phyloP scores from a whole-genome alignment of 2,888 invertebrate genomes.

The Epiperipatus broadwayi region DNA sequence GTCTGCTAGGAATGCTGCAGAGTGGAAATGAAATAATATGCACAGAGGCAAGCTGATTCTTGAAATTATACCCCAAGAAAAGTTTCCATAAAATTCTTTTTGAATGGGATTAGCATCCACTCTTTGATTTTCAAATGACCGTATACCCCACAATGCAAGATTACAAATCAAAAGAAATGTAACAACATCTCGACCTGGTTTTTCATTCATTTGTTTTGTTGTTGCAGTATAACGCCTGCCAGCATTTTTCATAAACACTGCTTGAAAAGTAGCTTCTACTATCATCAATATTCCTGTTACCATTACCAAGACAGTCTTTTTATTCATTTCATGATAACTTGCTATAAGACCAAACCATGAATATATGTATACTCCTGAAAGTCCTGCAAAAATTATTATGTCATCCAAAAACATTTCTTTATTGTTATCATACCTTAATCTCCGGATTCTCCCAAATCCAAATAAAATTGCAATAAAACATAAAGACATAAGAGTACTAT shows the following conservation, averaged over 20 bases:
- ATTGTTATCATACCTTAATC: constrained; percentile 5
- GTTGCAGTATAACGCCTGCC: constrained; percentile 63
- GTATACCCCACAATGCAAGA: constrained; percentile 87
- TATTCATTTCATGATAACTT: no score
- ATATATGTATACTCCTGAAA: no score
- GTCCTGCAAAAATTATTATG: no score
- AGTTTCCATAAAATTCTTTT: constrained; percentile 73
- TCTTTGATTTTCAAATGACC: constrained; percentile 84
- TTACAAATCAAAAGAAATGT: constrained; percentile 87
- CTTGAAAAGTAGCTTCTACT: constrained; percentile 79
- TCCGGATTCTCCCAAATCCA: constrained; percentile 40
- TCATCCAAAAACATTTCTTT: constrained; percentile 17
- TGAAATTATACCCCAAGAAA: constrained; percentile 80
- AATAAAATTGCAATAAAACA: constrained; percentile 73
- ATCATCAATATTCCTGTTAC: no score
- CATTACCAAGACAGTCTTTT: no score
- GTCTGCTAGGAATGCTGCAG: constrained; percentile 11
- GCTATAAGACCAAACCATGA: no score
- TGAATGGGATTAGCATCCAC: constrained; percentile 65
- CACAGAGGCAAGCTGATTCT: constrained; percentile 78
- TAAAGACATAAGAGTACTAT: constrained; percentile 65
- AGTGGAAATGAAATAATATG: constrained; percentile 59
- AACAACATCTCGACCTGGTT: constrained; percentile 84
- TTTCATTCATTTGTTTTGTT: constrained; percentile 76
- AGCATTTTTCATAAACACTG: constrained; percentile 79